Conservation (phyloP, 1,140 invertebrate species). For the Drosophila serrata region DNA sequence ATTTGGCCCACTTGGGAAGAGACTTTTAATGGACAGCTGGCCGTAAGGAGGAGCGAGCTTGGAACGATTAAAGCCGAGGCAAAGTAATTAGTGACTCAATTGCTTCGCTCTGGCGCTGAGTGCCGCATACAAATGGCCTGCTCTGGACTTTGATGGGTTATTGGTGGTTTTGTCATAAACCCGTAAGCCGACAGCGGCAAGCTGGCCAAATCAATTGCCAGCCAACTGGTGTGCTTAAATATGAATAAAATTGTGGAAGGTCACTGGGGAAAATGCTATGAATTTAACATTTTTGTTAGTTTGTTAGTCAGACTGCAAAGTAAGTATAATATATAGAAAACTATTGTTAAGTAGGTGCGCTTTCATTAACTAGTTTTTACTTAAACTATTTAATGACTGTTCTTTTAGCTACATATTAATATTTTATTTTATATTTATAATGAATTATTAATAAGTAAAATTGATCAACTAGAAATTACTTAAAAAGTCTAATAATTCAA, state of each 20-base stretch:
- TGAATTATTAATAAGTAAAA: too few relatives aligned
- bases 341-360: too few relatives aligned
- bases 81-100: conserved; percentile 83
- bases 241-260: conserved; percentile 41
- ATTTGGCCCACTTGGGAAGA: conserved; percentile 51
- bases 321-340: neutral
- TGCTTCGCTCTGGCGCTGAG: conserved; percentile 63
- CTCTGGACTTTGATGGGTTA: conserved; percentile 48
- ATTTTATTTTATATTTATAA: too few relatives aligned
- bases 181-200: conserved; percentile 35
- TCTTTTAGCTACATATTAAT: too few relatives aligned
- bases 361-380: too few relatives aligned
- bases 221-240: conserved; percentile 41
- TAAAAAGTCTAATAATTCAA: too few relatives aligned
- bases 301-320: neutral
- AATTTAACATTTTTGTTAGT: neutral
- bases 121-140: conserved; percentile 70
- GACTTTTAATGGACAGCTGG: conserved; percentile 73
- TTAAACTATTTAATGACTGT: too few relatives aligned
- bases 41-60: conserved; percentile 3
- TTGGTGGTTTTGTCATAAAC: conserved; percentile 54
- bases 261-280: conserved; percentile 20
- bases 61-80: conserved; percentile 66
- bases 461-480: too few relatives aligned
- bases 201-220: conserved; percentile 47